A percentile compares a stretch with the other conserved stretches of the same genome.
Evolutionary conservation across 2,113 vertebrate genomes (phyloP).

Genomic region (Camelus dromedarius): DNA sequence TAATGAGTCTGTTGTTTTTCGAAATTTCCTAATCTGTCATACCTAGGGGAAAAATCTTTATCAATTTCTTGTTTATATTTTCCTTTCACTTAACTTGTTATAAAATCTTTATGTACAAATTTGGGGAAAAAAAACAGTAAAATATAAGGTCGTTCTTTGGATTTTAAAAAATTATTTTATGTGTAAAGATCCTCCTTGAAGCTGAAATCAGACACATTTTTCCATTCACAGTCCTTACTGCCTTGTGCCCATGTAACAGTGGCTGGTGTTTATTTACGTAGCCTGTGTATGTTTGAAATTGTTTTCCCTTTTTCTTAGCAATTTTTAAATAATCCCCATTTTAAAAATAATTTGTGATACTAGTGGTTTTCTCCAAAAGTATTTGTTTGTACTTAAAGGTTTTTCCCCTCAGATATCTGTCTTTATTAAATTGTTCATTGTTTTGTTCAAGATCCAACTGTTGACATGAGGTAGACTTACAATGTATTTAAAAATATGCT

Average conservation of each 20-base stretch:
- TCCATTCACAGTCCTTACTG: not conserved
- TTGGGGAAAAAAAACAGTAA: not conserved
- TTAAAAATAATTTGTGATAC: not conserved
- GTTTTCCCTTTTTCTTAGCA: not conserved
- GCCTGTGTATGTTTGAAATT: not conserved
- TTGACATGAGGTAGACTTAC: not conserved
- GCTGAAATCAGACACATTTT: not conserved
- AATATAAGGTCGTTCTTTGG: not conserved
- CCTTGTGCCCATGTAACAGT: not conserved
- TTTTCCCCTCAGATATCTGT: not conserved
- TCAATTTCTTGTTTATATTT: not conserved
- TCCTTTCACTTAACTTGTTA: not conserved
- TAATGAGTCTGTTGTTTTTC: not conserved
- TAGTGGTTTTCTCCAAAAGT: not conserved
- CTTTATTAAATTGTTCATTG: not conserved
- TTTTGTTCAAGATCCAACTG: not conserved
- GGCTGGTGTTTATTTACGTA: rapidly evolving
- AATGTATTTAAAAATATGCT: not conserved
- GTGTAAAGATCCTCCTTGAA: not conserved
- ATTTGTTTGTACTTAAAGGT: not conserved
- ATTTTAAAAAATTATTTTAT: not conserved
- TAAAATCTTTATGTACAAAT: not conserved
- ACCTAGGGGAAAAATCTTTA: not conserved
- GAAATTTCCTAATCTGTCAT: not conserved
- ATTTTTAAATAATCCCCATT: not conserved